Evolutionary conservation across 23 tunicate genomes (phyloP).

Genomic region (Styela plicata): DNA sequence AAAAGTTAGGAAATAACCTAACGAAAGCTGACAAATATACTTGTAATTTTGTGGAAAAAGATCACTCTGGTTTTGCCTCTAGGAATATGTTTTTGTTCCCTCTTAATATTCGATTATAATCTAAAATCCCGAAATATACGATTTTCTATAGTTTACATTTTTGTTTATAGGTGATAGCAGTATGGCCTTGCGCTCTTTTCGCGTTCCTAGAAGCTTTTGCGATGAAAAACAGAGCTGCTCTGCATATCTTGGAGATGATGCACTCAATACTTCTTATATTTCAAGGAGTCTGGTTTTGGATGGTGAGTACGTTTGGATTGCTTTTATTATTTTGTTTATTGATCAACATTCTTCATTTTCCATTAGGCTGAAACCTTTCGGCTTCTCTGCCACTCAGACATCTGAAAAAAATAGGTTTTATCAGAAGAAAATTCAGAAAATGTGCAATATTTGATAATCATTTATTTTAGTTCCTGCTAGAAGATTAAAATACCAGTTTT

Average conservation of each 20-base stretch:
- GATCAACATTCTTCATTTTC: no score
- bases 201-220: slow-evolving; percentile 62
- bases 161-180: slow-evolving; percentile 68
- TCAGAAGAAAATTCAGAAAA: no score
- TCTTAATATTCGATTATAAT: no score
- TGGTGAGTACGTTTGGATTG: slow-evolving; percentile 53
- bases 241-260: slow-evolving; percentile 82
- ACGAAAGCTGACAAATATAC: neutral
- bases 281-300: slow-evolving; percentile 99
- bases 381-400: no score
- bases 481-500: no score
- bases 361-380: no score
- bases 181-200: slow-evolving; percentile 87
- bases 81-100: neutral
- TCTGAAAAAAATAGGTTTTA: no score
- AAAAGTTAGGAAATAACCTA: neutral
- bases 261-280: slow-evolving; percentile 42
- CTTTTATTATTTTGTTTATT: no score
- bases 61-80: neutral
- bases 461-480: no score
- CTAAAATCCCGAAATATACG: no score
- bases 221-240: slow-evolving; percentile 51
- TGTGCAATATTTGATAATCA: no score
- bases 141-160: no score
- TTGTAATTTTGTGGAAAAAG: neutral